A percentile compares a stretch with the other conserved stretches of the same genome.
These are phyloP conservation scores for Poecile atricapillus DNA, from an alignment of 2,113 vertebrate species.

Conservation along the genomic window DNA sequence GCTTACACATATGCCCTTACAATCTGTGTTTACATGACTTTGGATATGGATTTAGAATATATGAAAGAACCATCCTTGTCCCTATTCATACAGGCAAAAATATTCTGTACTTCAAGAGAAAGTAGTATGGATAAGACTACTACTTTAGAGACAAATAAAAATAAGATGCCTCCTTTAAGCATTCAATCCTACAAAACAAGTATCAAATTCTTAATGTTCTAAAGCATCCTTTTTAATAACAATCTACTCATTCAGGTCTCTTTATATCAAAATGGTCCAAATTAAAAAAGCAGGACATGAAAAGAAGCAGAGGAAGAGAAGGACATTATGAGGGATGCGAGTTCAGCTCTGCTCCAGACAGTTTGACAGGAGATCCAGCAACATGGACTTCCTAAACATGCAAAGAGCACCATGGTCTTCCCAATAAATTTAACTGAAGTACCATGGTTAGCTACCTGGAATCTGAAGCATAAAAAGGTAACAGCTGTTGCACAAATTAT, in stretches of 20 bases:
- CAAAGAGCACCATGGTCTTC: neutral
- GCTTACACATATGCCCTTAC: neutral
- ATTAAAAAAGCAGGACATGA: neutral
- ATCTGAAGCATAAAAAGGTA: neutral
- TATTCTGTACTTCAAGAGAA: neutral
- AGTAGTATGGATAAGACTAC: neutral
- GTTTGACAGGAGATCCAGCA: neutral
- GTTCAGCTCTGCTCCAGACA: neutral
- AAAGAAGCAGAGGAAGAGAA: neutral
- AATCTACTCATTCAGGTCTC: neutral
- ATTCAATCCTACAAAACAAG: neutral
- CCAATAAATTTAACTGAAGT: neutral
- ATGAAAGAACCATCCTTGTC: neutral
- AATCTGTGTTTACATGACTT: neutral
- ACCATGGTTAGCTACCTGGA: neutral
- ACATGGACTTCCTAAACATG: neutral
- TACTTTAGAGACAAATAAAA: neutral
- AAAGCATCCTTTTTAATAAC: neutral
- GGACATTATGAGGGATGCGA: neutral
- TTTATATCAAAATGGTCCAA: neutral
- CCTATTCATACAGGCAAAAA: neutral
- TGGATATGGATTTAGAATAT: neutral
- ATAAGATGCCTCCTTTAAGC: neutral
- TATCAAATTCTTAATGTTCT: neutral
- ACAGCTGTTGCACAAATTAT: neutral